Conservation (phyloP, 2,888 invertebrate species). For the Temnothorax rugatulus region DNA sequence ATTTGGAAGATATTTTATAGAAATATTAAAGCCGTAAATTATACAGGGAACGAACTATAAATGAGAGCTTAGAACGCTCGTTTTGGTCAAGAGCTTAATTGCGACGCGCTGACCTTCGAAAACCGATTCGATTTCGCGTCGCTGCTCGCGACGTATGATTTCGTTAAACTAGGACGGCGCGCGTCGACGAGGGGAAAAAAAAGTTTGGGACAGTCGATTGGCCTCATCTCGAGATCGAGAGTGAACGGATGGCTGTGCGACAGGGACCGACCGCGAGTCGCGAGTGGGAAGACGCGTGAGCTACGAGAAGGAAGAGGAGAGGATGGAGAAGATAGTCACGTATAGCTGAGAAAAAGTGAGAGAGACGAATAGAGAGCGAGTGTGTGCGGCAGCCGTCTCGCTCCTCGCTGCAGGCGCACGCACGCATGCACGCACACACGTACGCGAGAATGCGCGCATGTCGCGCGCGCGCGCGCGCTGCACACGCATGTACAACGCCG, state of each 20-base stretch:
- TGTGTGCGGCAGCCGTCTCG: constrained; percentile 17
- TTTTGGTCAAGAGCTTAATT: not conserved
- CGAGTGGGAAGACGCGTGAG: constrained; percentile 41
- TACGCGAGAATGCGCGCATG: constrained; percentile 32
- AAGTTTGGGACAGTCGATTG: constrained; percentile 70
- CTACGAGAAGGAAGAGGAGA: not conserved
- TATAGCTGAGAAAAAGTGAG: not conserved
- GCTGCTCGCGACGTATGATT: constrained; percentile 65
- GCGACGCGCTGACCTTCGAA: constrained; percentile 44
- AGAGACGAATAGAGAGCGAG: constrained; percentile 51
- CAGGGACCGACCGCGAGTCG: constrained; percentile 27
- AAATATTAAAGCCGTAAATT: not conserved
- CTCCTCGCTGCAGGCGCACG: constrained; percentile 24
- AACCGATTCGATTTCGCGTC: constrained; percentile 59
- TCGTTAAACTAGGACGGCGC: constrained; percentile 68
- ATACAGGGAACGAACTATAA: not conserved
- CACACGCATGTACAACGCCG: constrained; percentile 52
- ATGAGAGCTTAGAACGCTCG: not conserved
- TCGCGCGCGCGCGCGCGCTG: not conserved
- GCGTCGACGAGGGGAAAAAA: constrained; percentile 31
- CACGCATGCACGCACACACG: constrained; percentile 45
- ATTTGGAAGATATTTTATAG: not conserved
- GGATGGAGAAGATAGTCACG: not conserved
- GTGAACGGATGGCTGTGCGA: constrained; percentile 73
- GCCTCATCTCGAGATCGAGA: constrained; percentile 79